Base-by-base conservation (phyloP, 2,888 invertebrate genomes). In the Orthosia cruda region DNA sequence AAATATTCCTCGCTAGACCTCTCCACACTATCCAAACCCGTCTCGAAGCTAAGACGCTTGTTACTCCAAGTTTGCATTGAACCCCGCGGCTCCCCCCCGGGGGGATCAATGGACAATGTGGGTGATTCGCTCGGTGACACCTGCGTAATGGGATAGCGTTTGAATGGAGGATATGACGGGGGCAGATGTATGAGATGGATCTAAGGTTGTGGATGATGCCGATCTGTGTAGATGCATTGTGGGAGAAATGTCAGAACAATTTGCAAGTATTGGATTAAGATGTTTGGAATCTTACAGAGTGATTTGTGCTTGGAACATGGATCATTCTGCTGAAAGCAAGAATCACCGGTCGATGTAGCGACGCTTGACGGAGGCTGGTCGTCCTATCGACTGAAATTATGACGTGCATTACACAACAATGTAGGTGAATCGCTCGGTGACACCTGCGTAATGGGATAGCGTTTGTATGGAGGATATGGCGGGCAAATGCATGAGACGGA, bases 21-120 rank as follows among this genome's bases (percentile, higher is more conserved):
- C 76, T 94, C 93, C 90, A 86, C 23, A 75, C 13, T 61, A 66
- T 59, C 9, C 23, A 20, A 16, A 62, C 15, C 52, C 23, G 52
- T 64, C 79, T 64, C 79, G 84, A 84, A 81, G 87, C 88, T 88
- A 93, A 94, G 94, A 92, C 90, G 94, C 95, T 95, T 95, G 94
- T 95, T 95, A 95, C 91, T 91, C 91, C 84, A 91, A 92, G 95
- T 95, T 95, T 94, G 95, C 94, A 94, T 95, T 94, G 91, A 93
- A 92, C 90, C 90, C 90, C 78, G 78, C 81, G 64, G 71, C 79
- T 71, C 83, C 85, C 86, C 85, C 69, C 85, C 87, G 49, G 85
- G 87, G 86, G 88, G 88, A 90, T 90, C 92, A 89, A 85, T 88
- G 92, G 91, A 92, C 93, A 93, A 92, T 92, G 86, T 87, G 89